These are phyloP conservation scores for Epinephelus awoara DNA, from an alignment of 2,797 vertebrate species.

Conservation along the genomic window DNA sequence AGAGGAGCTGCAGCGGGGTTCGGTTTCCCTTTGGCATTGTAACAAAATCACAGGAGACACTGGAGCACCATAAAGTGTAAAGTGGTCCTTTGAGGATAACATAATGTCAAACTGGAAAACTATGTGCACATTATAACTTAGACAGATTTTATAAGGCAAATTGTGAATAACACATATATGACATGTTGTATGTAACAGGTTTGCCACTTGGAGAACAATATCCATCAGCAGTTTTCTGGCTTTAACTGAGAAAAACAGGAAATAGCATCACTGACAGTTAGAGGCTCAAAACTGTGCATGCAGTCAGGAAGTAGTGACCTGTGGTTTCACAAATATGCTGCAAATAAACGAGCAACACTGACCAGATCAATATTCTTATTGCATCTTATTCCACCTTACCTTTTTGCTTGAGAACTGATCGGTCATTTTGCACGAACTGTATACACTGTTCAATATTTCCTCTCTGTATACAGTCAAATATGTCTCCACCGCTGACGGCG, in stretches of 20 bases:
- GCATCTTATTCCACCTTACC: slow-evolving; percentile 69
- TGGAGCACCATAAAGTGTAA: slow-evolving; percentile 21
- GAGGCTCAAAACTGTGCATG: neutral
- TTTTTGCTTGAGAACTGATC: slow-evolving; percentile 77
- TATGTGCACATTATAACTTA: neutral
- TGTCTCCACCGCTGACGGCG: slow-evolving; percentile 68
- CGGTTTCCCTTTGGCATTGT: slow-evolving; percentile 36
- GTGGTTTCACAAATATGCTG: neutral
- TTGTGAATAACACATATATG: slow-evolving; percentile 2
- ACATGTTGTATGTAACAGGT: neutral
- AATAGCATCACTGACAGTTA: slow-evolving; percentile 1
- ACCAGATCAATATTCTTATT: neutral
- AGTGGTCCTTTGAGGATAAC: neutral
- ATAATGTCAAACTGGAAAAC: neutral
- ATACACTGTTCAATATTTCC: slow-evolving; percentile 83
- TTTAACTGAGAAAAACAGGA: neutral
- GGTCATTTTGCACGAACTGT: slow-evolving; percentile 78
- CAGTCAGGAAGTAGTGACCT: slow-evolving; percentile 21
- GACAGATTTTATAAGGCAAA: neutral
- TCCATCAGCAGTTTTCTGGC: neutral
- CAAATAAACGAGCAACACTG: neutral
- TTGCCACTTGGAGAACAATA: neutral
- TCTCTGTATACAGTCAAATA: slow-evolving; percentile 85
- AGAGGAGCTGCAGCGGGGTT: slow-evolving; percentile 30
- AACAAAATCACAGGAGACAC: slow-evolving; percentile 63